These are phyloP conservation scores for Drosophila erecta DNA, from an alignment of 1,140 invertebrate species.

Conservation along the genomic window DNA sequence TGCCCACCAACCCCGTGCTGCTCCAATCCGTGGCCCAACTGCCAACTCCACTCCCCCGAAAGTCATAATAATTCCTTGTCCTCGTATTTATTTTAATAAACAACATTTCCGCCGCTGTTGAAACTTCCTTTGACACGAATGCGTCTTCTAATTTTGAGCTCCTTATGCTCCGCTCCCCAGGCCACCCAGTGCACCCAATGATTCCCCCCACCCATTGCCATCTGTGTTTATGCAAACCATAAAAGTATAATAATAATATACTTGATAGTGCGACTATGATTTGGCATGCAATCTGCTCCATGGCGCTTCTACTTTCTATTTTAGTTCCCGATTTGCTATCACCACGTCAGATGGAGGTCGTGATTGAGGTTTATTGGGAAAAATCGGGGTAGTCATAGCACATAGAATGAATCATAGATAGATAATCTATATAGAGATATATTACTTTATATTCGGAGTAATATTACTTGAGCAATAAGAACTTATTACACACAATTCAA, in stretches of 20 bases:
- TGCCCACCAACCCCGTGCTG: conserved; percentile 30
- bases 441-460: background rate
- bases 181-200: conserved; percentile 9
- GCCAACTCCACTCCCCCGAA: background rate
- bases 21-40: background rate
- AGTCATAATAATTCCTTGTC: conserved; percentile 70
- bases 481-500: too few species aligned
- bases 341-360: conserved; percentile 30
- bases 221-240: conserved; percentile 59
- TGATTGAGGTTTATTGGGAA: conserved; percentile 7
- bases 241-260: conserved; percentile 47
- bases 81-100: conserved; percentile 81
- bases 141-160: conserved; percentile 60
- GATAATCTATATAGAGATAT: background rate
- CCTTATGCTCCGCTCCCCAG: conserved; percentile 47
- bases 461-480: too few species aligned
- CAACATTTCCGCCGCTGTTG: conserved; percentile 65
- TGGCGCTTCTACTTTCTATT: conserved; percentile 55
- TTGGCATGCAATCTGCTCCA: conserved; percentile 63
- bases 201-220: background rate
- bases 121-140: conserved; percentile 79
- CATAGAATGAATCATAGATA: background rate
- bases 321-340: conserved; percentile 43
- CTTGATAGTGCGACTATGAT: conserved; percentile 45
- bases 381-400: background rate